Conservation (phyloP, 2,888 invertebrate genomes). For the Drosophila anomalata region DNA sequence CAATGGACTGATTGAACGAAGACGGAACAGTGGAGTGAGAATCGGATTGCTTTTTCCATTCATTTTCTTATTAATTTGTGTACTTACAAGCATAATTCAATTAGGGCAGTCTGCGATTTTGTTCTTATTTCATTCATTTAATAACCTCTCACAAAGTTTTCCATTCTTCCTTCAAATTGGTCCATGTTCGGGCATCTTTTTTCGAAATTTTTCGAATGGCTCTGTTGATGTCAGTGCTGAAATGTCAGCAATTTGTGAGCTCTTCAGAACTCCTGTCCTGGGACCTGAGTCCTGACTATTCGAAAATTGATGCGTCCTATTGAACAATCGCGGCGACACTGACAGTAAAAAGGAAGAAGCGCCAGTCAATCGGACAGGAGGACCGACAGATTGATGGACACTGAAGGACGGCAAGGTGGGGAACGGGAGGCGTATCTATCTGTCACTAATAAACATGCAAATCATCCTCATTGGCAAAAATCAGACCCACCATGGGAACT, state of each 20-base stretch:
- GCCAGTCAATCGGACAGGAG: conserved; percentile 7
- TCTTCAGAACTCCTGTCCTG: conserved; percentile 22
- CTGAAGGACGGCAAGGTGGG: background rate
- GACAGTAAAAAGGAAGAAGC: conserved; percentile 17
- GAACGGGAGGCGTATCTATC: conserved; percentile 51
- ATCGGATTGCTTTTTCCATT: background rate
- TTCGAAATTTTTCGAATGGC: conserved; percentile 16
- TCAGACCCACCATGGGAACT: conserved; percentile 57
- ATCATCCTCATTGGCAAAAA: conserved; percentile 51
- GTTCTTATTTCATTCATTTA: background rate
- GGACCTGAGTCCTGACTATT: conserved; percentile 35
- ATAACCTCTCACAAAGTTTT: background rate
- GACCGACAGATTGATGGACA: conserved; percentile 36
- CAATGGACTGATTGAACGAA: conserved; percentile 25
- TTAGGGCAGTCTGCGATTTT: too few species aligned
- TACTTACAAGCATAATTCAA: too few species aligned
- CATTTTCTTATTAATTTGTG: background rate
- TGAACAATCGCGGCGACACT: conserved; percentile 30
- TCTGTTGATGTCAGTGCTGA: conserved; percentile 5
- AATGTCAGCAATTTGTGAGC: conserved; percentile 61
- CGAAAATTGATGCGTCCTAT: conserved; percentile 56
- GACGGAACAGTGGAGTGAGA: background rate
- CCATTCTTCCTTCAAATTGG: background rate
- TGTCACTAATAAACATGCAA: conserved; percentile 65
- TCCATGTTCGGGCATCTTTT: conserved; percentile 1